Conservation (phyloP, 2,888 invertebrate genomes). For the Eudiplozoon nipponicum region DNA sequence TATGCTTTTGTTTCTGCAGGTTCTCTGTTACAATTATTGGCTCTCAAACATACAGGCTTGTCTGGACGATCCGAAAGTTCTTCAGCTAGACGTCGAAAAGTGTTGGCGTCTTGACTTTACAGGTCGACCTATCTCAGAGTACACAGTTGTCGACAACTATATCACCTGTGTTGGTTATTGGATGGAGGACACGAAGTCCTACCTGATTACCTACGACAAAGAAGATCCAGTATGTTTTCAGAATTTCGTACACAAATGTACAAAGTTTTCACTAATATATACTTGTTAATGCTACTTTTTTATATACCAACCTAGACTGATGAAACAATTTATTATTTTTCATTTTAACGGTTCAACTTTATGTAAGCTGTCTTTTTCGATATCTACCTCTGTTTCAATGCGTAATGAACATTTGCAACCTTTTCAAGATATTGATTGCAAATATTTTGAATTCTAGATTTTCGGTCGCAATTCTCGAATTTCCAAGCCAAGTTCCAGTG, state of each 20-base stretch:
- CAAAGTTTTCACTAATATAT: too few species aligned
- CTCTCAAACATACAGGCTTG: slow-evolving; percentile 35
- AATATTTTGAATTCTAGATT: too few species aligned
- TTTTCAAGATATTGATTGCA: too few species aligned
- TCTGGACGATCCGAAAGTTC: slow-evolving; percentile 44
- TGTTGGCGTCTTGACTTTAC: slow-evolving; percentile 77
- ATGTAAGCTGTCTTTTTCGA: too few species aligned
- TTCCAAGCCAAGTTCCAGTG: too few species aligned
- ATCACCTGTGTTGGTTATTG: slow-evolving; percentile 87
- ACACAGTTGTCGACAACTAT: slow-evolving; percentile 50
- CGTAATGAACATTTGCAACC: too few species aligned
- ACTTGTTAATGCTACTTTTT: background rate
- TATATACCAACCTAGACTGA: too few species aligned
- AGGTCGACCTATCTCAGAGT: slow-evolving; percentile 44
- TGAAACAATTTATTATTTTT: too few species aligned
- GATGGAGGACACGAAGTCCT: slow-evolving; percentile 84
- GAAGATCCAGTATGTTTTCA: slow-evolving; percentile 47
- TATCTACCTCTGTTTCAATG: too few species aligned
- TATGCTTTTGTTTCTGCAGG: too few species aligned
- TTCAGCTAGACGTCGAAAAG: slow-evolving; percentile 68
- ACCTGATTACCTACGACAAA: slow-evolving; percentile 71
- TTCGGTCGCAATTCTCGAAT: too few species aligned
- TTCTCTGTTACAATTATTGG: background rate
- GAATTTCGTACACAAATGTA: too few species aligned
- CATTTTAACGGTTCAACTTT: background rate